Evolutionary conservation across 2,113 vertebrate genomes (phyloP).

Genomic region (Callopanchax toddi): DNA sequence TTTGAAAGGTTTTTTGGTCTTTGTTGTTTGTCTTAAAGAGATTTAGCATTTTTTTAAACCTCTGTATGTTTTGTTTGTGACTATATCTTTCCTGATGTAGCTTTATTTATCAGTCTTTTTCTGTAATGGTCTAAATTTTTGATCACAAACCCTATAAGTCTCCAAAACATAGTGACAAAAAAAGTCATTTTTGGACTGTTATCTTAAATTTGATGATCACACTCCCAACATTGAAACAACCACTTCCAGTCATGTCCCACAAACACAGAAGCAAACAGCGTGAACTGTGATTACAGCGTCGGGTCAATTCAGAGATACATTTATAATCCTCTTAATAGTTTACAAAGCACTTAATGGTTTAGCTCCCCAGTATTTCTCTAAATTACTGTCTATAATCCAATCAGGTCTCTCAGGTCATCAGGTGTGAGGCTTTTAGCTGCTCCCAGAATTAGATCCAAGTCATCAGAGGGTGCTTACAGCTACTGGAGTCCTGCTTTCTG

Average conservation of each 20-base stretch:
- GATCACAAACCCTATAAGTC: too few relatives aligned
- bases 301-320: neutral
- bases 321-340: neutral
- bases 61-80: too few relatives aligned
- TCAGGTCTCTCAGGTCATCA: slow-evolving; percentile 7
- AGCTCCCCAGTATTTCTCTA: slow-evolving; percentile 7
- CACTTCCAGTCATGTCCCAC: too few relatives aligned
- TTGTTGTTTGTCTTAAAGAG: neutral
- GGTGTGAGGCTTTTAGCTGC: neutral
- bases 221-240: too few relatives aligned
- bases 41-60: too few relatives aligned
- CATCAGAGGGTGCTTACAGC: neutral
- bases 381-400: slow-evolving; percentile 13
- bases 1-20: neutral
- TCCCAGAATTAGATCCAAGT: neutral
- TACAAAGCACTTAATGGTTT: neutral
- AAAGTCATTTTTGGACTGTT: too few relatives aligned
- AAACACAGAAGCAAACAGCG: neutral
- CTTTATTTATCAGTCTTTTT: too few relatives aligned
- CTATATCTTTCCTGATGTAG: too few relatives aligned
- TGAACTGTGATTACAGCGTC: neutral
- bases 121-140: too few relatives aligned
- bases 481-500: neutral
- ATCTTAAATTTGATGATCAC: too few relatives aligned
- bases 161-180: too few relatives aligned